Evolutionary conservation across 2,113 vertebrate species (phyloP).

Genomic region (Pteropus alecto): DNA sequence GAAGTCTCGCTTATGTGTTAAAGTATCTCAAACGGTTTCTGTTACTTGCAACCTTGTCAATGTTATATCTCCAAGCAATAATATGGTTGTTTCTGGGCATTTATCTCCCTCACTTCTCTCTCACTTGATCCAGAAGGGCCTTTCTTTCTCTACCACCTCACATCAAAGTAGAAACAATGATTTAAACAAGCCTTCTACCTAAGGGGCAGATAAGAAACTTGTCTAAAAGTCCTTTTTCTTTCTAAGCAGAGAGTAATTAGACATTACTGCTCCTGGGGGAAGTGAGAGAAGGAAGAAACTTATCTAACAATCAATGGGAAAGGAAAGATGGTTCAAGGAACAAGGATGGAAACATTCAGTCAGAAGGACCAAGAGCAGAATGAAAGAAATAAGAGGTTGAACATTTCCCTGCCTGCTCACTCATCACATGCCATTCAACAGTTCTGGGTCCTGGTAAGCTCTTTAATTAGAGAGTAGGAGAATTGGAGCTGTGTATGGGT

Average conservation of each 20-base stretch:
- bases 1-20: background rate
- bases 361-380: background rate
- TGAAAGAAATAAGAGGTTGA: background rate
- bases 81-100: background rate
- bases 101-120: background rate
- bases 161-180: background rate
- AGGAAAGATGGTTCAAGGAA: background rate
- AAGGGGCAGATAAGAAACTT: background rate
- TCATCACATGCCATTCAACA: background rate
- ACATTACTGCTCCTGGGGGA: background rate
- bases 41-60: background rate
- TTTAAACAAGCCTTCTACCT: background rate
- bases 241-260: background rate
- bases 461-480: background rate
- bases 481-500: background rate
- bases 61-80: background rate
- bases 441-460: background rate
- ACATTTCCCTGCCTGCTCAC: rapidly evolving
- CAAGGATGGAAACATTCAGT: background rate
- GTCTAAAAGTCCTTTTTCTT: background rate
- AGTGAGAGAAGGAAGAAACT: background rate
- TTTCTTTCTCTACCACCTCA: background rate
- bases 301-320: background rate
- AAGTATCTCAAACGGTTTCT: background rate
- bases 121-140: background rate